Evolutionary conservation across 2,888 invertebrate genomes (phyloP).

Genomic region (Calliphora vomitoria): DNA sequence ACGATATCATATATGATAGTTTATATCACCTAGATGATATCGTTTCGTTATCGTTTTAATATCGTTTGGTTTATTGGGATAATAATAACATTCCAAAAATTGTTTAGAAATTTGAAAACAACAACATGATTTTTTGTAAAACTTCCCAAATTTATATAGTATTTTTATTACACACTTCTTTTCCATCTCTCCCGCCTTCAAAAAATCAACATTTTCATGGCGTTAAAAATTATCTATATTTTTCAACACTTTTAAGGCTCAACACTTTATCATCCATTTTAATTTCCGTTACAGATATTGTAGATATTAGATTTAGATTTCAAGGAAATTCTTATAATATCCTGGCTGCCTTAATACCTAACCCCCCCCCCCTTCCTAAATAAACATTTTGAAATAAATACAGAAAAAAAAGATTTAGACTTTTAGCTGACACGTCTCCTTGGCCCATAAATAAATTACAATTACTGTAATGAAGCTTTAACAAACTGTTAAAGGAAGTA

Average conservation of each 20-base stretch:
- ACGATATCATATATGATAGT: too few relatives aligned
- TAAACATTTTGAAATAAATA: not conserved
- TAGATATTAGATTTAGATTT: conserved; percentile 16
- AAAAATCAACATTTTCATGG: not conserved
- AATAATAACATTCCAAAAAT: too few relatives aligned
- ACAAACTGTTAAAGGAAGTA: conserved; percentile 26
- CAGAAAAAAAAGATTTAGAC: not conserved
- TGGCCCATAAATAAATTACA: conserved; percentile 43
- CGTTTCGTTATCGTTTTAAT: too few relatives aligned
- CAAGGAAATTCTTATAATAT: conserved; percentile 21
- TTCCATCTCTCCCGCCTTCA: too few relatives aligned
- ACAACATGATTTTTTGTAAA: too few relatives aligned
- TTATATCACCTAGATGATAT: too few relatives aligned
- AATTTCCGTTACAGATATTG: conserved; percentile 36
- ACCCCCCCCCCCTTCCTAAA: not conserved
- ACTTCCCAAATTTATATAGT: too few relatives aligned
- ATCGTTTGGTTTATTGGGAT: too few relatives aligned
- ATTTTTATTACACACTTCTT: not conserved
- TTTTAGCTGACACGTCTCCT: not conserved
- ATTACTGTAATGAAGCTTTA: conserved; percentile 40
- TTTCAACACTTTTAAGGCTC: not conserved
- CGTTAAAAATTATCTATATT: not conserved
- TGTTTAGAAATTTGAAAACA: too few relatives aligned
- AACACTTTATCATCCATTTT: conserved; percentile 33
- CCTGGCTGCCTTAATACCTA: not conserved